A percentile compares a stretch with the other conserved stretches of the same genome.
phyloP scores from a whole-genome alignment of 2,113 vertebrate genomes.

The Phyllostomus hastatus region DNA sequence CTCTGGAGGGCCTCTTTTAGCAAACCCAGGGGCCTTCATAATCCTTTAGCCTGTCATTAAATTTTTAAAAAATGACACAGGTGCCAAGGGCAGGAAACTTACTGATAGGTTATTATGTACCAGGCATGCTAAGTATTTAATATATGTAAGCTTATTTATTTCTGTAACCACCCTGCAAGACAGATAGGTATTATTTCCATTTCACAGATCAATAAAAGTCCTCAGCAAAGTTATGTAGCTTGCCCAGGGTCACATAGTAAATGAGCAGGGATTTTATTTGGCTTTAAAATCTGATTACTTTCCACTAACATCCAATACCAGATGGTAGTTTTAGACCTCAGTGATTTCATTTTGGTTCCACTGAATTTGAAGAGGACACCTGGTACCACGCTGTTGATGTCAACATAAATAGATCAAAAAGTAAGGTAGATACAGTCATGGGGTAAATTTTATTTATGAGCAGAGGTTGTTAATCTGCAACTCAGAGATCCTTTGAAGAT shows the following conservation, averaged over 20 bases:
- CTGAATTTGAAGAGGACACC: background rate
- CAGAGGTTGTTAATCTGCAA: background rate
- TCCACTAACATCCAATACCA: background rate
- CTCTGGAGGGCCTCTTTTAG: background rate
- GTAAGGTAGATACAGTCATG: background rate
- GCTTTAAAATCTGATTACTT: conserved; percentile 4
- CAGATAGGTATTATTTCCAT: background rate
- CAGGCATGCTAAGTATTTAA: background rate
- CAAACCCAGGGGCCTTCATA: background rate
- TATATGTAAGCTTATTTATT: background rate
- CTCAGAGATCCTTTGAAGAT: background rate
- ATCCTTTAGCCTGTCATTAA: background rate
- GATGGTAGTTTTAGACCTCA: background rate
- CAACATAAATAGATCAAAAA: background rate
- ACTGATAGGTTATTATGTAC: too few species aligned
- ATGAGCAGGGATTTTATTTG: conserved; percentile 25
- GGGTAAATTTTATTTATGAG: background rate
- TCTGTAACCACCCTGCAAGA: background rate
- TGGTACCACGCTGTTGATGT: background rate
- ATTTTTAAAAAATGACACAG: background rate
- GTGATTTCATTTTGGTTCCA: background rate
- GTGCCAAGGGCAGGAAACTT: background rate
- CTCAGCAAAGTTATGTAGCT: background rate
- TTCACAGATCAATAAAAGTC: background rate
- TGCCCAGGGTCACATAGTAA: background rate